Evolutionary conservation across 2,888 invertebrate species (phyloP).

Genomic region (Altica lythri): DNA sequence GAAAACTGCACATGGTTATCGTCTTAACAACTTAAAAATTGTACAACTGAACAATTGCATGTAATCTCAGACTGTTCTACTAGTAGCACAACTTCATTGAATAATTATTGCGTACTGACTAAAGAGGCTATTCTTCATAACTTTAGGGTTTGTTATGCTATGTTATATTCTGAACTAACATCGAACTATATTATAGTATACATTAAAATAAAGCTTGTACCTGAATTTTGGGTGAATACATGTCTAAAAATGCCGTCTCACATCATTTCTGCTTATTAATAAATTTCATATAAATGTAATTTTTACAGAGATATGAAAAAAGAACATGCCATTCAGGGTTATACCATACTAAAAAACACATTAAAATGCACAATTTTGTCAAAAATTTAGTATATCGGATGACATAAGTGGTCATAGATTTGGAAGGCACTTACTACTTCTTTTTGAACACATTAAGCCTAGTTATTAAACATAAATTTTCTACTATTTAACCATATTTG

Average conservation of each 20-base stretch:
- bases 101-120: slow-evolving; percentile 57
- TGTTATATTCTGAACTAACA: slow-evolving; percentile 58
- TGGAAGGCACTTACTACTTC: slow-evolving; percentile 84
- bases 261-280: slow-evolving; percentile 55
- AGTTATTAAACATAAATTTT: slow-evolving; percentile 58
- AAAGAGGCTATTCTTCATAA: slow-evolving; percentile 53
- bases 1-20: slow-evolving; percentile 49
- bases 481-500: slow-evolving; percentile 35
- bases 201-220: slow-evolving; percentile 58
- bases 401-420: slow-evolving; percentile 66
- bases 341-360: slow-evolving; percentile 64
- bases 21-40: slow-evolving; percentile 42
- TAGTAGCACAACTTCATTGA: slow-evolving; percentile 57
- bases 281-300: slow-evolving; percentile 47
- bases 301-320: slow-evolving; percentile 58
- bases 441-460: slow-evolving; percentile 78
- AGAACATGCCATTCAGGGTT: slow-evolving; percentile 75
- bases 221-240: slow-evolving; percentile 54
- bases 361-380: slow-evolving; percentile 55
- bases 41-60: slow-evolving; percentile 52
- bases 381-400: slow-evolving; percentile 55
- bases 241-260: slow-evolving; percentile 52
- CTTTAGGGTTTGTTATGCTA: slow-evolving; percentile 51
- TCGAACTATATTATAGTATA: slow-evolving; percentile 58
- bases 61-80: slow-evolving; percentile 53